Percentiles rank a stretch among this genome's conserved stretches.
phyloP scores from a whole-genome alignment of 2,888 invertebrate genomes.

The Euplexia lucipara region DNA sequence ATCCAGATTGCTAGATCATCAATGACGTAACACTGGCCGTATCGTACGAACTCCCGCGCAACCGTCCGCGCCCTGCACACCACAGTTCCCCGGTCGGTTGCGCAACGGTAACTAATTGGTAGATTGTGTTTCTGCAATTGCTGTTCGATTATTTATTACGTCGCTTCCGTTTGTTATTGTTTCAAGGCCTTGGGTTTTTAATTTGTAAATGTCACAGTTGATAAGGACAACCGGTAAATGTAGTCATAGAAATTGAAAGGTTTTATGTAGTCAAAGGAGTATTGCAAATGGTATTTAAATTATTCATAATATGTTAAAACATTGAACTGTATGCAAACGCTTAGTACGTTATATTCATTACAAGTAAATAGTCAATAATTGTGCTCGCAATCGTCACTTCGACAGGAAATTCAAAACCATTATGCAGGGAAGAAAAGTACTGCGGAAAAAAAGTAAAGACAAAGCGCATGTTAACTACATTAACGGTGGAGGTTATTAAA shows the following conservation, averaged over 20 bases:
- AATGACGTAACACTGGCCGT: conserved; percentile 49
- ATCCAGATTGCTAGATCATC: conserved; percentile 50
- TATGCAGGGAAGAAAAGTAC: conserved; percentile 20
- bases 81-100: conserved; percentile 45
- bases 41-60: conserved; percentile 51
- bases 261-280: background rate
- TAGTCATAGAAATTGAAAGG: conserved; percentile 35
- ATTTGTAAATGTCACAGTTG: conserved; percentile 43
- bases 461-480: conserved; percentile 19
- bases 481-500: conserved; percentile 24
- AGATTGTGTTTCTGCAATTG: conserved; percentile 60
- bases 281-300: conserved; percentile 32
- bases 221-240: conserved; percentile 34
- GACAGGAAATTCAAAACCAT: conserved; percentile 16
- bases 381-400: conserved; percentile 1
- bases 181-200: conserved; percentile 47
- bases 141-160: conserved; percentile 50
- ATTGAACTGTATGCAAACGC: conserved; percentile 15
- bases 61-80: conserved; percentile 40
- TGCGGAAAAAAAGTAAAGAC: conserved; percentile 12
- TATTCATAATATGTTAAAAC: conserved; percentile 29
- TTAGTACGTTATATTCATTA: conserved; percentile 2
- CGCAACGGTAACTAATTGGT: conserved; percentile 63
- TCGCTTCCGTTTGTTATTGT: conserved; percentile 54
- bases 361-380: conserved; percentile 2